A percentile compares a stretch with the other conserved stretches of the same genome.
phyloP scores from a whole-genome alignment of 53 echinoderm and acorn worm species.

The Pentamera pediparva region DNA sequence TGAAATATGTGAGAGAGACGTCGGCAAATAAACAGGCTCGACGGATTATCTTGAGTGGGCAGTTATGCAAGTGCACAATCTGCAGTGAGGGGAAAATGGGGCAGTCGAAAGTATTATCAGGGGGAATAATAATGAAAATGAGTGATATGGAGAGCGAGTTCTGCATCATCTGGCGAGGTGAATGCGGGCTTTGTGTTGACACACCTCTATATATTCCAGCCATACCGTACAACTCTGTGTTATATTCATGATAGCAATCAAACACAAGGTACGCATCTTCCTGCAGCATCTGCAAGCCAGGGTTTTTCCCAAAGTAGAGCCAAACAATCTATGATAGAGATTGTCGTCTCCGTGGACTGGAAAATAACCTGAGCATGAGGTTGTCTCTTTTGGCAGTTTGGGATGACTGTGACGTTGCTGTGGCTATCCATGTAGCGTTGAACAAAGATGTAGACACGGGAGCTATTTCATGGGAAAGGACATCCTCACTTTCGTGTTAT shows the following conservation, averaged over 20 bases:
- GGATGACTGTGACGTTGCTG: conserved; percentile 24
- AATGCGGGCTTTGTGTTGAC: no score
- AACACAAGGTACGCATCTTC: conserved; percentile 43
- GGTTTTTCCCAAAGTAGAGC: conserved; percentile 39
- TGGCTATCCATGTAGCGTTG: conserved; percentile 21
- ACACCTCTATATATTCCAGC: no score
- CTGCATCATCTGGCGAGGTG: no score
- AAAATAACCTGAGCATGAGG: conserved; percentile 19
- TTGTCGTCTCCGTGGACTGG: not conserved
- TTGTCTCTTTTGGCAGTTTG: conserved; percentile 36
- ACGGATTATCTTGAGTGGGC: no score
- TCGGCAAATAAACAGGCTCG: no score
- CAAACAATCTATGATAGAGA: conserved; percentile 35
- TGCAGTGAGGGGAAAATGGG: no score
- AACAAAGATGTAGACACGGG: conserved; percentile 35
- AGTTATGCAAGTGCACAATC: no score
- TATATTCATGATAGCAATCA: conserved; percentile 35
- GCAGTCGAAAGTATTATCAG: no score
- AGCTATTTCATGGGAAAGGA: conserved; percentile 28
- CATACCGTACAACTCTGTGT: conserved; percentile 8
- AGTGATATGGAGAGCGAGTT: no score
- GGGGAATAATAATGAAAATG: no score
- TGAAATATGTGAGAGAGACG: no score
- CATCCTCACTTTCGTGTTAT: conserved; percentile 26
- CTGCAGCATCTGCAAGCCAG: conserved; percentile 27